Evolutionary conservation across 92 coral and sea anemone species (phyloP).

Genomic region (Palythoa caribaeorum): DNA sequence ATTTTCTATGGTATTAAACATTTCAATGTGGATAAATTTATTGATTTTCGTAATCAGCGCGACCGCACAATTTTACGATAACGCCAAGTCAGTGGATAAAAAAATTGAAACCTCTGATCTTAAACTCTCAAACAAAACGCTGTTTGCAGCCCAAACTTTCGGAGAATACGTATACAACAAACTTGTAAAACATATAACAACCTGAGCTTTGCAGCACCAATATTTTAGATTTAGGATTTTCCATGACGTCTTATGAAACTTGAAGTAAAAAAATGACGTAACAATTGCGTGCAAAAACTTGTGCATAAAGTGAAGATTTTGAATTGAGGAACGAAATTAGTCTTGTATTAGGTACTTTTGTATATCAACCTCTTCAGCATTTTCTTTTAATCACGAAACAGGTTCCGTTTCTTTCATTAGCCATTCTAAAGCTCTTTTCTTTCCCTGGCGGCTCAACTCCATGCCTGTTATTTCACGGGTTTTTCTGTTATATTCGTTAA

Average conservation of each 20-base stretch:
- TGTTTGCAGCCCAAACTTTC: too few species aligned
- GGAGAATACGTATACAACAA: too few species aligned
- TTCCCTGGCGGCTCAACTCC: conserved; percentile 76
- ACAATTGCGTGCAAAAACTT: not conserved
- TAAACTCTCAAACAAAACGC: too few species aligned
- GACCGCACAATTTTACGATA: too few species aligned
- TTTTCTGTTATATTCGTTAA: conserved; percentile 79
- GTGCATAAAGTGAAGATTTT: not conserved
- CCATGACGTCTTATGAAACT: not conserved
- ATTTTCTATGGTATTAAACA: too few species aligned
- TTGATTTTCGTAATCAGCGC: too few species aligned
- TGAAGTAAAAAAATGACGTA: not conserved
- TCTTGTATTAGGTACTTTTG: not conserved
- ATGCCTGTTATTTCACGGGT: conserved; percentile 74
- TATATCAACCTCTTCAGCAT: not conserved
- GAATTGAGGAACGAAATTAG: not conserved
- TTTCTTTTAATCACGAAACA: not conserved
- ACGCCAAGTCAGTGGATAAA: too few species aligned
- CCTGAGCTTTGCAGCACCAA: too few species aligned
- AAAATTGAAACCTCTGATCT: too few species aligned
- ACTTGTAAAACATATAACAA: too few species aligned
- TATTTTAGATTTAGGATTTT: too few species aligned
- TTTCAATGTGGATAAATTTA: too few species aligned
- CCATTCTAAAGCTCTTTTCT: conserved; percentile 72
- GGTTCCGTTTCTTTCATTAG: conserved; percentile 70